Base-by-base conservation (phyloP, 2,113 vertebrate species). In the Chloroceryle aenea region DNA sequence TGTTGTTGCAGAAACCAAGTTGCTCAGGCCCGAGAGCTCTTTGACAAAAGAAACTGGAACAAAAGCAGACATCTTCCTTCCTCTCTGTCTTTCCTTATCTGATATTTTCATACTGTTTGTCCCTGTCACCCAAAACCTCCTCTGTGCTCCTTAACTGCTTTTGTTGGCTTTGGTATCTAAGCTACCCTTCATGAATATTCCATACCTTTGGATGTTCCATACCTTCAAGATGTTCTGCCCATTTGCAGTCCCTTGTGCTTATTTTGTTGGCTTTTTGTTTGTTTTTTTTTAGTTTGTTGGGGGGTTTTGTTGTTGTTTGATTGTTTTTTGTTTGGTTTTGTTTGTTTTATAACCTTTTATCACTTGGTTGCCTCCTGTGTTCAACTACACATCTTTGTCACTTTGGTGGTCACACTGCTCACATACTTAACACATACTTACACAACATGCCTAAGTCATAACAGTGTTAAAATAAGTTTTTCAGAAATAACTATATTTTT, bases 91-190 rank as follows among this genome's bases (percentile, higher is more conserved):
- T 75, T 48, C 50, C 29, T 56, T n/a, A 10, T 45, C 83, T 86
- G 25, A 20, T 80, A 23, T 21, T 79, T 88, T 82, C 34, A 1
- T 55, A n/a, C 6, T 36, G n/a, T 5, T 82, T 80, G 4, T 15
- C 9, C 18, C 14, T 0, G 0, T 58, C 10, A 20, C 6, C 10
- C 23, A 4, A 1, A 84, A 45, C 73, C 16, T 83, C 17, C 19
- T 58, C 50, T 75, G 13, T 34, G 21, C 11, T 50, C 38, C 17
- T 87, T 58, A 29, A 29, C 6, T 53, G 38, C 36, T 91, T 89
- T 36, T 1, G 0, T 19, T 43, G 5, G 0, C 36, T 83, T 87
- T 83, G 47, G 7, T 59, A 80, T 85, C 50, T 20, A 12, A 55
- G 6, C 30, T 53, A 6, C 22, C 2, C 11, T 61, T 72, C 30